These are phyloP conservation scores for Cherax destructor DNA, from an alignment of 1,140 invertebrate genomes.

Conservation along the genomic window DNA sequence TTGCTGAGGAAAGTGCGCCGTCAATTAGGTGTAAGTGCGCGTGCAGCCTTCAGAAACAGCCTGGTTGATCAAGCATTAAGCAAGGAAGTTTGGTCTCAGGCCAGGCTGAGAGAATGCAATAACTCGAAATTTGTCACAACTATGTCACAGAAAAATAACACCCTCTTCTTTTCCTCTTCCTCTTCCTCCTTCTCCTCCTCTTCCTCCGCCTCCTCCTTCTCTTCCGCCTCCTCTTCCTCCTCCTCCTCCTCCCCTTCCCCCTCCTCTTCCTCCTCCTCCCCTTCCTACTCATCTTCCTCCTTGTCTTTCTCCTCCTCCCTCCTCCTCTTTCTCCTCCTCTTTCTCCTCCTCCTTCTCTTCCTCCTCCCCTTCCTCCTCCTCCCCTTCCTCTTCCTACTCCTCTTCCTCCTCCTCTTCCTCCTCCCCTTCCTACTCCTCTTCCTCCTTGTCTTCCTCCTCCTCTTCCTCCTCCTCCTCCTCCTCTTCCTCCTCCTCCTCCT, in stretches of 20 bases:
- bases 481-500: slow-evolving; percentile 3
- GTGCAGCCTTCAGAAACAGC: too few relatives aligned
- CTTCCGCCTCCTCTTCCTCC: neutral
- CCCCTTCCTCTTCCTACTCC: neutral
- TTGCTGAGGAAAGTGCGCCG: too few relatives aligned
- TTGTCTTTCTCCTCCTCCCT: neutral
- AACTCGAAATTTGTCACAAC: too few relatives aligned
- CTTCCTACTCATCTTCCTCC: neutral
- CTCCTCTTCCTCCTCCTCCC: neutral
- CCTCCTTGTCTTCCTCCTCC: neutral
- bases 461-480: too few relatives aligned
- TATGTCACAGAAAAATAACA: too few relatives aligned
- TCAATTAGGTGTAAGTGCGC: too few relatives aligned
- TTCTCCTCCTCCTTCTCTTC: neutral
- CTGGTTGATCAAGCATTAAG: too few relatives aligned
- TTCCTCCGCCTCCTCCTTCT: neutral
- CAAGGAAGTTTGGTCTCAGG: too few relatives aligned
- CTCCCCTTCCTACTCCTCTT: neutral
- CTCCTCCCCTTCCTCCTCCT: neutral
- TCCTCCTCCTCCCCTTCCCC: slow-evolving; percentile 1
- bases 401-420: too few relatives aligned
- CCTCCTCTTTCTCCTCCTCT: neutral
- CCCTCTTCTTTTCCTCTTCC: too few relatives aligned
- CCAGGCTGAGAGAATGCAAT: too few relatives aligned
- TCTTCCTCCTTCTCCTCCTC: slow-evolving; percentile 10